Evolutionary conservation across 1,140 invertebrate species (phyloP).

Genomic region (Palaemon carinicauda): DNA sequence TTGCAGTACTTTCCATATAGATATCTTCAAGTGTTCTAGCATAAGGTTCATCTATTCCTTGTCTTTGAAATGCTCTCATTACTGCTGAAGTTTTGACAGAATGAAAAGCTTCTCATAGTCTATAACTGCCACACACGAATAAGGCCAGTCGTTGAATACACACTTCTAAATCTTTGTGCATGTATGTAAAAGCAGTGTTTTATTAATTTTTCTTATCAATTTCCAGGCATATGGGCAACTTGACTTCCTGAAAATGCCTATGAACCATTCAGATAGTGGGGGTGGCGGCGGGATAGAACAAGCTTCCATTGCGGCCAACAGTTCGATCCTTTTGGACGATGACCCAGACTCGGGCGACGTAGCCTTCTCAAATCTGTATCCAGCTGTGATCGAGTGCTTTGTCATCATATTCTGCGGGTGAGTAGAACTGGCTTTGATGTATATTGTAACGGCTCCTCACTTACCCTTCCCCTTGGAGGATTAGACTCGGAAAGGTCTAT

Average conservation of each 20-base stretch:
- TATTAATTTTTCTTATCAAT: not conserved
- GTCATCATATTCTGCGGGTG: conserved; percentile 88
- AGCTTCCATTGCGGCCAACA: not conserved
- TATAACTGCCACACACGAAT: not conserved
- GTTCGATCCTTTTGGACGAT: not conserved
- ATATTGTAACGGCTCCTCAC: no score
- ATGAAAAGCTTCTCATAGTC: not conserved
- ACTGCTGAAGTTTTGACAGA: no score
- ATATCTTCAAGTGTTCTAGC: no score
- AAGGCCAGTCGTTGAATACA: no score
- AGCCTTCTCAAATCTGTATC: conserved; percentile 63
- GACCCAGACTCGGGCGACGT: not conserved
- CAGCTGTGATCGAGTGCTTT: conserved; percentile 90
- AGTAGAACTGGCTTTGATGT: conserved; percentile 61
- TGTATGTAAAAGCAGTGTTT: not conserved
- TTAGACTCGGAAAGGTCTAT: no score
- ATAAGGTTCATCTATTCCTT: no score
- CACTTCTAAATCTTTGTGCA: not conserved
- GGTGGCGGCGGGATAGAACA: not conserved
- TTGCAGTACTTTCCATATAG: no score
- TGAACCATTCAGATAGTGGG: not conserved
- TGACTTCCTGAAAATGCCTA: conserved; percentile 39
- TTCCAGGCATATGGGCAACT: conserved; percentile 46
- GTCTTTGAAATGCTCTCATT: no score
- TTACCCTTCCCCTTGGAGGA: no score